Evolutionary conservation across 2,797 vertebrate species (phyloP), one percentile per base, ranked within the genome.

Genomic region (Lagocephalus sceleratus): DNA sequence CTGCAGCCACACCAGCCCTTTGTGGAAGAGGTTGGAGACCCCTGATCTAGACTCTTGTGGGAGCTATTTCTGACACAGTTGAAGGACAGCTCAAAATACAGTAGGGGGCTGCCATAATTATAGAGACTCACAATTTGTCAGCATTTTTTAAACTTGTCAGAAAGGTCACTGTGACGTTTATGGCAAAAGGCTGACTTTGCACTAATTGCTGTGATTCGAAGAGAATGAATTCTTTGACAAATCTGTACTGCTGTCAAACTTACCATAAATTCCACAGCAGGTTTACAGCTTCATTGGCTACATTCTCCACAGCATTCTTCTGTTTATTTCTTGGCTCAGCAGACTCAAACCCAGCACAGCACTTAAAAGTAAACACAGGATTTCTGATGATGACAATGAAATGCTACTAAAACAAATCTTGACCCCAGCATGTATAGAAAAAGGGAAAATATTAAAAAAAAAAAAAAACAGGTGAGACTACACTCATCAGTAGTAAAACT

Each of bases 241-340:
- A 45, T 6, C 14, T 4, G 29, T 42, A 48, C 5, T 17, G 6
- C 20, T 12, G 38, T 29, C 39, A 51, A 38, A n/a, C 90, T 93
- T 78, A 99, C 97, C 97, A 99, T 0, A 99, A 85, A 75, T 99
- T 99, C 96, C 96, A 99, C 46, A 99, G 90, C 6, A 99, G 83
- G 57, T 98, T 94, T 63, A 99, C 83, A 6, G 95, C 94, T 71
- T 99, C 96, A 1, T 93, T 94, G 57, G 94, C 94, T 43, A 98
- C 89, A 20, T 92, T 90, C 80, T 98, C 94, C 44, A 90, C 16
- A 1, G 76, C 79, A 60, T 90, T 93, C 82, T 89, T 93, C 75
- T 79, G 84, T 9, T 69, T 61, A 21, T 88, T 92, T 71, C 78
- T 85, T 46, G 61, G 54, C 40, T 85, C 84, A 6, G 89, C 84